These are phyloP conservation scores for Colius striatus DNA, from an alignment of 2,113 vertebrate genomes.

Conservation along the genomic window DNA sequence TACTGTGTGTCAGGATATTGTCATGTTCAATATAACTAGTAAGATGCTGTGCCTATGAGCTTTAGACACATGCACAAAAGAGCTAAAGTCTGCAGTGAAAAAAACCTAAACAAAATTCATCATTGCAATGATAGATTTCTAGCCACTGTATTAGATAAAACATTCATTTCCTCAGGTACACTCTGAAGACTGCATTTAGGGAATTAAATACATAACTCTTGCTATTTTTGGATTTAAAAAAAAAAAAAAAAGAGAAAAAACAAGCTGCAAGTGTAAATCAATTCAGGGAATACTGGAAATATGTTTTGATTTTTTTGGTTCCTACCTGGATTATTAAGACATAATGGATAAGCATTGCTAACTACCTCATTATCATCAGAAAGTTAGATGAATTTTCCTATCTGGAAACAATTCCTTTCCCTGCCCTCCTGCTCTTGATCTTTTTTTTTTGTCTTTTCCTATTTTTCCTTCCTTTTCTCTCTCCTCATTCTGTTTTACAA, in stretches of 20 bases:
- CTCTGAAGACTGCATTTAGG: neutral
- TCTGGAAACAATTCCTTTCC: neutral
- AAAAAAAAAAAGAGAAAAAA: neutral
- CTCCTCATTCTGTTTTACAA: neutral
- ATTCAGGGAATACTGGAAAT: neutral
- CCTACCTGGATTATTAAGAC: neutral
- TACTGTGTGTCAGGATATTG: slow-evolving; percentile 39
- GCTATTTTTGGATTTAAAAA: neutral
- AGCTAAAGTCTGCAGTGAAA: neutral
- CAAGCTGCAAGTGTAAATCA: neutral
- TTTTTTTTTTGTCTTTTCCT: neutral
- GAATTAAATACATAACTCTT: neutral
- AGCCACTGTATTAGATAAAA: slow-evolving; percentile 18
- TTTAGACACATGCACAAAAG: neutral
- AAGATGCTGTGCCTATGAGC: neutral
- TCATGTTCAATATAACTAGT: slow-evolving; percentile 25
- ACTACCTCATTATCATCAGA: neutral
- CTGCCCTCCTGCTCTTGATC: neutral
- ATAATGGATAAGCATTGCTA: neutral
- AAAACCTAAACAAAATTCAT: neutral
- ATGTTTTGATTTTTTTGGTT: neutral
- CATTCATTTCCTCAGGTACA: neutral
- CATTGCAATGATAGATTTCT: neutral
- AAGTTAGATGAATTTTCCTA: neutral
- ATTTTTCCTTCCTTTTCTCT: neutral